phyloP scores from a whole-genome alignment of 2,113 vertebrate species.

The Sinocyclocheilus grahami region DNA sequence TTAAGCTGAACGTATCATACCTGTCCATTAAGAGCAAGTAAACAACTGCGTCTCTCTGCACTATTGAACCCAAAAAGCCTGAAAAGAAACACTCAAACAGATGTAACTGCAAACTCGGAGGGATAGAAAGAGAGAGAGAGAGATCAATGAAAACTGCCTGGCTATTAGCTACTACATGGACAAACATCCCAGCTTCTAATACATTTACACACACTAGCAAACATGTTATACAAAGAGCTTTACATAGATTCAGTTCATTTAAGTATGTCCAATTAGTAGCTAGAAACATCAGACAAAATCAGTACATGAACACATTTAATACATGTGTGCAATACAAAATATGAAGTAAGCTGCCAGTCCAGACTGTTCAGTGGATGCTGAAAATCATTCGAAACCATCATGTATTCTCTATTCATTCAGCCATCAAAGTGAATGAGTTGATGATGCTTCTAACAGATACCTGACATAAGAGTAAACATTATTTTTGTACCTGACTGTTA shows the following conservation, averaged over 20 bases:
- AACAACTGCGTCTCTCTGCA: slow-evolving; percentile 39
- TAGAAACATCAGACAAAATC: too few relatives aligned
- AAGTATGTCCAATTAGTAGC: too few relatives aligned
- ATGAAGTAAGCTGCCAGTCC: too few relatives aligned
- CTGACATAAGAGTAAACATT: too few relatives aligned
- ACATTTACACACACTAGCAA: neutral
- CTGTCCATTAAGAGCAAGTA: slow-evolving; percentile 43
- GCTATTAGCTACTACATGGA: neutral
- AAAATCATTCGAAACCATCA: too few relatives aligned
- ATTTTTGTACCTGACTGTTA: neutral
- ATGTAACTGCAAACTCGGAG: neutral
- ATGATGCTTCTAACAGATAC: too few relatives aligned
- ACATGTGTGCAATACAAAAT: too few relatives aligned
- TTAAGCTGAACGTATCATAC: neutral
- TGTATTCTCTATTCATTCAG: too few relatives aligned
- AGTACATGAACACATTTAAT: too few relatives aligned
- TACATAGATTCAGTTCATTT: neutral
- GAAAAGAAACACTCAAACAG: slow-evolving; percentile 6
- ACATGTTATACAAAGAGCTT: slow-evolving; percentile 14
- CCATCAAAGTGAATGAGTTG: too few relatives aligned
- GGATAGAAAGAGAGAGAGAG: neutral
- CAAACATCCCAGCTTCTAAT: too few relatives aligned
- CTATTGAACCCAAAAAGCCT: slow-evolving; percentile 3
- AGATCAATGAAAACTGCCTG: slow-evolving; percentile 26
- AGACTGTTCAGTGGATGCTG: too few relatives aligned